Percentiles rank a stretch among this genome's conserved stretches.
Evolutionary conservation across 2,113 vertebrate genomes (phyloP).

Genomic region (Notothenia rossii): DNA sequence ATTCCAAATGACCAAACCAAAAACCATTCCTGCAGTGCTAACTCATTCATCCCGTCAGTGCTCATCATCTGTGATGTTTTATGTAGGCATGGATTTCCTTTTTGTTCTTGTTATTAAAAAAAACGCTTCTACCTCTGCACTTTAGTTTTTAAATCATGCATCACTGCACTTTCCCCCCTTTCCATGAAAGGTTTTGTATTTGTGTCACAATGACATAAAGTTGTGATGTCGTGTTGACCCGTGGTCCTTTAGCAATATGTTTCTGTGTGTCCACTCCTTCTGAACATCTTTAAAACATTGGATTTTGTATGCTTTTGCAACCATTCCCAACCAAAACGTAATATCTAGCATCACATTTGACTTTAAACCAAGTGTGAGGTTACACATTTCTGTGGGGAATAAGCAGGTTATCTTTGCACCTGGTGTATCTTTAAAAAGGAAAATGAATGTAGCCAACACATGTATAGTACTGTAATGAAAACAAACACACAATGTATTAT

Average conservation of each 20-base stretch:
- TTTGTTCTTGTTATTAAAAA: constrained; percentile 25
- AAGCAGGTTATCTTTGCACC: constrained; percentile 38
- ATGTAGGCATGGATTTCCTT: constrained; percentile 25
- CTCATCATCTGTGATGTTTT: constrained; percentile 32
- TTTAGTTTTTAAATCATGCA: constrained; percentile 35
- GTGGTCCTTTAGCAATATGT: constrained; percentile 44
- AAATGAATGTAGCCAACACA: constrained; percentile 39
- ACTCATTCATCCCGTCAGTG: constrained; percentile 17
- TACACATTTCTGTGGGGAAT: not conserved
- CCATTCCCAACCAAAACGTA: not conserved
- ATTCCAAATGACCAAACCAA: constrained; percentile 34
- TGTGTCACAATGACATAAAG: constrained; percentile 77
- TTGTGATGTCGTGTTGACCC: constrained; percentile 40
- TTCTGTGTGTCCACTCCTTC: constrained; percentile 32
- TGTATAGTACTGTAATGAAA: constrained; percentile 55
- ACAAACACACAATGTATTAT: constrained; percentile 29
- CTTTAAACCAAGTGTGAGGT: constrained; percentile 18
- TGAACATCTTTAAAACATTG: not conserved
- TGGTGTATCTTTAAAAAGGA: not conserved
- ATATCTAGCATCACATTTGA: constrained; percentile 8
- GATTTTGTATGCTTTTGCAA: constrained; percentile 1
- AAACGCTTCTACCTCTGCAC: constrained; percentile 73
- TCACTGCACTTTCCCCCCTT: constrained; percentile 63
- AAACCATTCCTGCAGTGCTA: constrained; percentile 35
- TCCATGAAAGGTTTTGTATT: constrained; percentile 73